Conservation (phyloP, 2,888 invertebrate genomes). For the Phania funesta region DNA sequence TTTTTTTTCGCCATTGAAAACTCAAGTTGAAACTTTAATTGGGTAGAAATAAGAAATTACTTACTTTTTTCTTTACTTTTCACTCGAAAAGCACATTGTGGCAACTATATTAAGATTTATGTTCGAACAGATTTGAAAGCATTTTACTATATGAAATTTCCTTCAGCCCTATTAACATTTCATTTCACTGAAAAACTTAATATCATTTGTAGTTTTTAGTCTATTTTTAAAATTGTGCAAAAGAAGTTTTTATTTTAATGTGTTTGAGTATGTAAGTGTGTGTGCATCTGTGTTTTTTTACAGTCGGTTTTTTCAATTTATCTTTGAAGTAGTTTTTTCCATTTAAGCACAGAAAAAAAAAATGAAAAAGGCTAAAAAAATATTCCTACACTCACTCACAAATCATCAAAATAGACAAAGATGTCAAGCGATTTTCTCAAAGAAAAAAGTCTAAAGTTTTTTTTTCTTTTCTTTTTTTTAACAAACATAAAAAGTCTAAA, state of each 20-base stretch:
- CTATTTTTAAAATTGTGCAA: constrained; percentile 13
- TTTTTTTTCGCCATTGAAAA: neutral
- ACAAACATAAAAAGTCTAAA: constrained; percentile 18
- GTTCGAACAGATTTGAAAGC: constrained; percentile 3
- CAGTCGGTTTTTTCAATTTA: constrained; percentile 32
- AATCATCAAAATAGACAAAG: constrained; percentile 59
- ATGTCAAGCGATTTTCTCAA: constrained; percentile 51
- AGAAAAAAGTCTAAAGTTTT: neutral
- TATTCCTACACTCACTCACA: constrained; percentile 39
- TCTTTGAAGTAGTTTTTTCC: constrained; percentile 48
- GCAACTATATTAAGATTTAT: constrained; percentile 41
- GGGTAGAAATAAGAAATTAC: constrained; percentile 41
- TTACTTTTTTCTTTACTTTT: neutral
- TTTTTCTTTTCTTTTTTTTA: no score
- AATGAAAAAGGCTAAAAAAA: neutral
- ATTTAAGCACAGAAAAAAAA: constrained; percentile 15
- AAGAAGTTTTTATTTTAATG: neutral
- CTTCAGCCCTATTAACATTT: constrained; percentile 36
- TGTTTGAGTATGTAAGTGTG: constrained; percentile 7
- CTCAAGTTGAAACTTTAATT: constrained; percentile 47
- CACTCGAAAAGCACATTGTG: neutral
- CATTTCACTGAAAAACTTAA: constrained; percentile 31
- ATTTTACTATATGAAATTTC: constrained; percentile 15
- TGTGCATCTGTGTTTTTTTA: constrained; percentile 11
- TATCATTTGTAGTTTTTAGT: constrained; percentile 27